Base-by-base conservation (phyloP, 2,113 vertebrate species). In the Gambusia holbrooki region DNA sequence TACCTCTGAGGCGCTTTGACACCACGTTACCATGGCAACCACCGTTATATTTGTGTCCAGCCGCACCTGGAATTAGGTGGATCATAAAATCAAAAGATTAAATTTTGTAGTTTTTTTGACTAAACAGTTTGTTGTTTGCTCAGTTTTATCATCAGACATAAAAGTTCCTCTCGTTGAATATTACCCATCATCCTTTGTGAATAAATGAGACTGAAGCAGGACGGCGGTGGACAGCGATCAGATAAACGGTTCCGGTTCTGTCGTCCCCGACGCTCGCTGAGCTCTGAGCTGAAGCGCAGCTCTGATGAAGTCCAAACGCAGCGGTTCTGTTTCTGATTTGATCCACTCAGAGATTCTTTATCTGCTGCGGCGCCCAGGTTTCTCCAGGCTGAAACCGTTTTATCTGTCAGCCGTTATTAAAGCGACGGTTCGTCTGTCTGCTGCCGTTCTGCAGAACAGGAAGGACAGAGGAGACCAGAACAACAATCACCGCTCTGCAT, bases 301-400 rank as follows among this genome's bases (percentile, higher is more conserved):
- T 58, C 22, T 58, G n/a, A 58, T 25, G 10, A 58, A 58, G 51
- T n/a, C 51, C 51, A 10, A 58, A 25, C 51, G 35, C 35, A n/a
- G 22, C 7, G 51, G 51, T 25, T 58, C 51, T 58, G 51, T 58
- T 58, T 48, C 45, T 19, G 45, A 1, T 19, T 19, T 5, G 25
- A 58, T 58, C 51, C 25, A 58, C 8, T 58, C 51, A 79, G 69
- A 82, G 73, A 62, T 48, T 62, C 58, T 60, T 85, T 83, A 82
- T 84, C 81, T 70, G 72, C 33, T 1, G 69, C 10, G 15, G 32
- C 74, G 80, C 62, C 0, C 73, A 73, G 28, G 58, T 61, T 37
- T 64, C n/a, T 29, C 70, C 11, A 0, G 19, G 45, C 40, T 45
- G 42, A 45, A 35, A 25, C 61, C 14, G 8, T 68, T 84, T 83